phyloP scores from a whole-genome alignment of 2,888 invertebrate species.

The Drosophila conformis region DNA sequence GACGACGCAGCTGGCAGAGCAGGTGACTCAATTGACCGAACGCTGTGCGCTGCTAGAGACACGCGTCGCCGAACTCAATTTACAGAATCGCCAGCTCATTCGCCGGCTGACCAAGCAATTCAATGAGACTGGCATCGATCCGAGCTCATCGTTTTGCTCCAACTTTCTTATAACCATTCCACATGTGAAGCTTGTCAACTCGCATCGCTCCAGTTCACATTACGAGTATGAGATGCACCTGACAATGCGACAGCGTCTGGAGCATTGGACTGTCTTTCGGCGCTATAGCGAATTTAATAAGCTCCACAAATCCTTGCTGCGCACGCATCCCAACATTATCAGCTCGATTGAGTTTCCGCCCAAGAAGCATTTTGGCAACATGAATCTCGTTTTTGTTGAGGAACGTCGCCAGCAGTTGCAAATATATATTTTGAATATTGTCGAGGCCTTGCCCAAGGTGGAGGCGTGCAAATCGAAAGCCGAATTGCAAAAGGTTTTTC shows the following conservation, averaged over 20 bases:
- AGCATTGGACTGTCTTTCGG: constrained; percentile 98
- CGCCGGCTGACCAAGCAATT: constrained; percentile 81
- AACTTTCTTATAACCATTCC: constrained; percentile 84
- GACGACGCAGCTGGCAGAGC: constrained; percentile 71
- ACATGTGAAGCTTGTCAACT: constrained; percentile 78
- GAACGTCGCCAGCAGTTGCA: constrained; percentile 93
- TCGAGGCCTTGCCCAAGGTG: constrained; percentile 92
- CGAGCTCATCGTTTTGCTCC: constrained; percentile 77
- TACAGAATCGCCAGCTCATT: constrained; percentile 82
- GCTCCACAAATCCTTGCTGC: constrained; percentile 91
- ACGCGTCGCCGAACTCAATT: constrained; percentile 82
- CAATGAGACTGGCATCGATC: constrained; percentile 80
- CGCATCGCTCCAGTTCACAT: constrained; percentile 67
- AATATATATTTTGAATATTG: constrained; percentile 93
- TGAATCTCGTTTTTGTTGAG: constrained; percentile 94
- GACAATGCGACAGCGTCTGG: constrained; percentile 86
- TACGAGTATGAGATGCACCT: constrained; percentile 84
- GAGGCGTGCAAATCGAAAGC: constrained; percentile 91
- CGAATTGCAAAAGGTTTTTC: constrained; percentile 91
- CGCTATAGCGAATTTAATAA: constrained; percentile 97
- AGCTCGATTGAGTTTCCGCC: constrained; percentile 96
- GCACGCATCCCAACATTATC: constrained; percentile 93
- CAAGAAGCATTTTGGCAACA: constrained; percentile 96
- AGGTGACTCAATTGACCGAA: constrained; percentile 79
- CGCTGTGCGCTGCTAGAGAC: constrained; percentile 82